Conservation (phyloP, 2,113 vertebrate genomes). For the Progne subis region DNA sequence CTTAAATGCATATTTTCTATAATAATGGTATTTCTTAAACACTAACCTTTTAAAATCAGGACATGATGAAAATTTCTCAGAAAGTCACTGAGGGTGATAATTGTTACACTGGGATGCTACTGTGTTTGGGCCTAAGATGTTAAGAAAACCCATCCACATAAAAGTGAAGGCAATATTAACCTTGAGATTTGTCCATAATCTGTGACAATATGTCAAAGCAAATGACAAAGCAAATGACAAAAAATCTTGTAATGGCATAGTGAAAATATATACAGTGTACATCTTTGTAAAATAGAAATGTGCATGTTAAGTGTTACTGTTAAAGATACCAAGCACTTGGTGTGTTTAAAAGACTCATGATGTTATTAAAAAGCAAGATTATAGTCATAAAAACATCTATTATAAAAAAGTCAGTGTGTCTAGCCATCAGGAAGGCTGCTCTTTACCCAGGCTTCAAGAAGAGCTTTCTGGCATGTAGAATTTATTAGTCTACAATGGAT, state of each 20-base stretch:
- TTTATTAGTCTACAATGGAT: neutral
- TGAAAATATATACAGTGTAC: neutral
- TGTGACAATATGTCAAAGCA: neutral
- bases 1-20: neutral
- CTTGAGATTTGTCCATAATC: neutral
- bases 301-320: neutral
- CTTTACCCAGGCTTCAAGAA: neutral
- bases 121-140: slow-evolving; percentile 27
- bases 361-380: neutral
- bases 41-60: neutral
- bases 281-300: neutral
- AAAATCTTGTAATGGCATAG: neutral
- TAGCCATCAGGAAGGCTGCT: neutral
- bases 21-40: neutral
- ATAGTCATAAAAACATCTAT: neutral
- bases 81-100: neutral
- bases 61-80: neutral
- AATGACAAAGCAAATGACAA: neutral
- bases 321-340: neutral
- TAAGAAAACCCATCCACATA: slow-evolving; percentile 44
- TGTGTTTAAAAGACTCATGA: neutral
- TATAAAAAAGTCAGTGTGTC: neutral
- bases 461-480: neutral
- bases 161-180: neutral
- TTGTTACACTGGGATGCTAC: slow-evolving; percentile 15